Conservation (phyloP, 2,113 vertebrate genomes). For the Hylia prasina region DNA sequence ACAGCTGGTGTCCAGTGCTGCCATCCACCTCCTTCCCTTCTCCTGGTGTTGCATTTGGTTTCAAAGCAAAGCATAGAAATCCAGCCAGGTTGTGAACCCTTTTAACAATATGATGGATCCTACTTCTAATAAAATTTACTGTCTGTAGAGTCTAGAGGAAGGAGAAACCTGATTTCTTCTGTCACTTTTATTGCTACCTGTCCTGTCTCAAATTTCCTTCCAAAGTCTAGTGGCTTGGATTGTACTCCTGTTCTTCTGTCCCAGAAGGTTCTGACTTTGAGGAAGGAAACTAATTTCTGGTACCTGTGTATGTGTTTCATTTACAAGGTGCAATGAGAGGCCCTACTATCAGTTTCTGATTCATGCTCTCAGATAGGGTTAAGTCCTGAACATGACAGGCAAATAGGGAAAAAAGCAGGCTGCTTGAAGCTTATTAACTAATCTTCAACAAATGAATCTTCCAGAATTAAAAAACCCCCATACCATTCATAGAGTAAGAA, state of each 20-base stretch:
- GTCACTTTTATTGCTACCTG: not conserved
- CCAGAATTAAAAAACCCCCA: not conserved
- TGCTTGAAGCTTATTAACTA: not conserved
- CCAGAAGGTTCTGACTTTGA: not conserved
- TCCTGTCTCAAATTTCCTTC: not conserved
- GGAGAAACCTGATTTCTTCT: not conserved
- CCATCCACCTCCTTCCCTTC: not conserved
- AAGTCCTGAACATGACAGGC: not conserved
- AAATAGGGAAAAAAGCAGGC: not conserved
- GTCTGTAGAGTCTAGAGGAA: not conserved
- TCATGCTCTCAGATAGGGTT: not conserved
- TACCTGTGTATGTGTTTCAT: not conserved
- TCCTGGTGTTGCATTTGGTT: not conserved
- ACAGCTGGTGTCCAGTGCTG: not conserved
- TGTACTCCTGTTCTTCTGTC: not conserved
- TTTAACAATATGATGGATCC: not conserved
- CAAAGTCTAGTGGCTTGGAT: not conserved
- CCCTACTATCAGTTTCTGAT: not conserved
- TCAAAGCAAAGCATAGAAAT: not conserved
- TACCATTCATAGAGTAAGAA: not conserved
- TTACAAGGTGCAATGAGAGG: not conserved
- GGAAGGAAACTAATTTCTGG: not conserved
- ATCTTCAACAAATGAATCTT: not conserved
- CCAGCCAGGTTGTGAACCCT: not conserved
- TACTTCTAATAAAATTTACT: not conserved